These are phyloP conservation scores for Aphodius sticticus DNA, from an alignment of 2,888 invertebrate genomes.

Conservation along the genomic window DNA sequence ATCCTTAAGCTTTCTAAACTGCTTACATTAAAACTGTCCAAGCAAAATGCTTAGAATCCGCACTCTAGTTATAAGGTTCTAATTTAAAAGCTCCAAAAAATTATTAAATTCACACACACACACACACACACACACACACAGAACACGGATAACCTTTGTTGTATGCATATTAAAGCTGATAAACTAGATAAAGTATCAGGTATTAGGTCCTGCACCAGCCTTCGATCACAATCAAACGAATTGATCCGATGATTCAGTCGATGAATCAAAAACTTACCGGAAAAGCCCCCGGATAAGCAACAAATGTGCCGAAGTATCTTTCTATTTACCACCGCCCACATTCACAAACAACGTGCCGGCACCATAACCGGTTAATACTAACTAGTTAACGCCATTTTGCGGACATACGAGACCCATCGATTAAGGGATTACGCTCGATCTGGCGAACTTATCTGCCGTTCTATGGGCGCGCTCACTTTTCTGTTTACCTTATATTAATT, in stretches of 20 bases:
- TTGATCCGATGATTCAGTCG: constrained; percentile 15
- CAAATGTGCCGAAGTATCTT: constrained; percentile 22
- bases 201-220: neutral
- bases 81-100: neutral
- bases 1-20: too few relatives aligned
- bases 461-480: constrained; percentile 31
- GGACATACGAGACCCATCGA: constrained; percentile 10
- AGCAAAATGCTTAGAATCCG: too few relatives aligned
- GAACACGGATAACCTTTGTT: neutral
- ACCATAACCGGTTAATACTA: constrained; percentile 12
- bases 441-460: constrained; percentile 17
- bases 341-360: constrained; percentile 10
- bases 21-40: too few relatives aligned
- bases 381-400: neutral
- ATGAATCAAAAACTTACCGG: constrained; percentile 20
- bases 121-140: neutral
- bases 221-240: neutral
- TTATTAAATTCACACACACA: neutral
- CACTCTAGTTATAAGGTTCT: too few relatives aligned
- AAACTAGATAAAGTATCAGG: neutral
- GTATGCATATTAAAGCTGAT: neutral
- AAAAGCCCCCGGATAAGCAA: constrained; percentile 13
- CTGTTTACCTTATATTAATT: constrained; percentile 42
- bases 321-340: neutral
- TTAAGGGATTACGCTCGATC: constrained; percentile 18